Evolutionary conservation across 2,888 invertebrate genomes (phyloP).

Genomic region (Lasioglossum villosulum): DNA sequence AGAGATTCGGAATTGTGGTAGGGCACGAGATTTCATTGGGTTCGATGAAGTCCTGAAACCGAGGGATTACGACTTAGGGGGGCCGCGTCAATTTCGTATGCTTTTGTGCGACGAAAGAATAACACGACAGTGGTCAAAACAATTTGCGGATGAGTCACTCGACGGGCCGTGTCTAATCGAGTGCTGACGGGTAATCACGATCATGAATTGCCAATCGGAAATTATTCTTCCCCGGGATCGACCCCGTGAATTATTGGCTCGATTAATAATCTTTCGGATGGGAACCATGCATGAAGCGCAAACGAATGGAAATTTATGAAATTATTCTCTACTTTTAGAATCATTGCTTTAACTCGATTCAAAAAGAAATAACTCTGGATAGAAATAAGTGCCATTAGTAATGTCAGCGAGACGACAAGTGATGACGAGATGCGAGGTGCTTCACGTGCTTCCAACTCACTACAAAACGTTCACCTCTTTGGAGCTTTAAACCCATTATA

Average conservation of each 20-base stretch:
- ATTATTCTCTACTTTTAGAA: not conserved
- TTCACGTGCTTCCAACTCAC: too few relatives aligned
- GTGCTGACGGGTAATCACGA: not conserved
- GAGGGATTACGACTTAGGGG: constrained; percentile 19
- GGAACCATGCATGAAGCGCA: not conserved
- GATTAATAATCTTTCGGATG: not conserved
- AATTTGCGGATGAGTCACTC: constrained; percentile 4
- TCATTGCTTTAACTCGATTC: too few relatives aligned
- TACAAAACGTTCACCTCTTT: too few relatives aligned
- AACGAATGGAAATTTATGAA: not conserved
- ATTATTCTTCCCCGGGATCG: not conserved
- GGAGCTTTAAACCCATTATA: too few relatives aligned
- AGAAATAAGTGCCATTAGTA: too few relatives aligned
- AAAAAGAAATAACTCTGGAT: too few relatives aligned
- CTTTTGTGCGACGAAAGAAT: not conserved
- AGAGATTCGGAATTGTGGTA: not conserved
- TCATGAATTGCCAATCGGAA: not conserved
- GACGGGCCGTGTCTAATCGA: not conserved
- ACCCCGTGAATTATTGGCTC: not conserved
- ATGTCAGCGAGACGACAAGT: too few relatives aligned
- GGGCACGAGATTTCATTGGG: constrained; percentile 3
- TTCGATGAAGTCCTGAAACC: not conserved
- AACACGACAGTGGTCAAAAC: constrained; percentile 17
- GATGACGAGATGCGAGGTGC: too few relatives aligned
- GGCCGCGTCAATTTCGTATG: not conserved